Evolutionary conservation across 1,140 invertebrate species (phyloP), one percentile per base, ranked within the genome.

Genomic region (Tyrophagus putrescentiae): DNA sequence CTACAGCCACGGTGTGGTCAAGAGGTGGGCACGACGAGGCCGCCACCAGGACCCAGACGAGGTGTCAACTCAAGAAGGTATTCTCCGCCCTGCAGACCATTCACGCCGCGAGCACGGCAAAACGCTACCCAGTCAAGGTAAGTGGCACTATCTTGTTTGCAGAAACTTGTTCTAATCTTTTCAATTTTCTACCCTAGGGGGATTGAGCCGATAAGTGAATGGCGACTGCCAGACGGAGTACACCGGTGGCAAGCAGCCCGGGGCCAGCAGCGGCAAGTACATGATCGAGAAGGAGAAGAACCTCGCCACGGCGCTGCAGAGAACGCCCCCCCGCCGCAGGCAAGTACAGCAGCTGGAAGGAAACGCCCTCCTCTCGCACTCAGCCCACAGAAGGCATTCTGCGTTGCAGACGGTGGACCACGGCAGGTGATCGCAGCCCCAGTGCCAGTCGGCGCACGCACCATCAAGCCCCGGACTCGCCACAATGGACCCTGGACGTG

Each of bases 221-320:
- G 61, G 61, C 32, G 27, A 62, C 18, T 62, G 61, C 44, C 44
- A 62, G 16, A 62, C 61, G 6, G 27, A 45, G 16, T 62, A 62
- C 32, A 13, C 18, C 29, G 57, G 31, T 28, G 11, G 28, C 11
- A 11, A 57, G 21, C n/a, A 28, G 11, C 11, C 50, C 11, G 1
- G 31, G n/a, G n/a, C n/a, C 11, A n/a, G n/a, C n/a, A n/a, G n/a
- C n/a, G 28, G 21, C 25, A 13, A 27, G 25, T 54, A 3, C 27
- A 11, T 27, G 4, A 34, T 54, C 11, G 18, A 9, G 28, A 54
- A 54, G 27, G 31, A 23, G 39, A 54, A 54, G 25, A n/a, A 54
- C 27, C 27, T 54, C 3, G 3, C n/a, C 3, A 54, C n/a, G n/a
- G n/a, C n/a, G 39, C n/a, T 54, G 52, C 39, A 11, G 39, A 11